Evolutionary conservation across 2,888 invertebrate species (phyloP).

Genomic region (Rhorus exstirpatorius): DNA sequence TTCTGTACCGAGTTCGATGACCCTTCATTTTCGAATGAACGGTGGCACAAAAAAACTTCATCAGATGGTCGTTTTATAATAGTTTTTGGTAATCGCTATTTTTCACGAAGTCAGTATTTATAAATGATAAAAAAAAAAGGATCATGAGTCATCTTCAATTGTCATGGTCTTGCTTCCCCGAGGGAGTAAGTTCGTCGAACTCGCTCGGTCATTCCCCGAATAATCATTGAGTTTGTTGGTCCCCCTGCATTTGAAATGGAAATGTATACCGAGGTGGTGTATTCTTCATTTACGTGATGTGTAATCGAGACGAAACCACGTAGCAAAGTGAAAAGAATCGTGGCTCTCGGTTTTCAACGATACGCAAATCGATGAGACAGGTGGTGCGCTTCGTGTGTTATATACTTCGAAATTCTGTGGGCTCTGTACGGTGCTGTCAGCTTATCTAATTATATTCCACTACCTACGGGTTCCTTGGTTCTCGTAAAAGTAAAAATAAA

Average conservation of each 20-base stretch:
- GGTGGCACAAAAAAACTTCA: background rate
- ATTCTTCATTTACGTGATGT: slow-evolving; percentile 53
- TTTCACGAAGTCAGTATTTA: background rate
- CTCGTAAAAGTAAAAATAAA: slow-evolving; percentile 5
- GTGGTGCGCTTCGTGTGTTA: slow-evolving; percentile 44
- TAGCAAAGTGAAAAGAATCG: slow-evolving; percentile 53
- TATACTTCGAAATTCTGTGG: slow-evolving; percentile 50
- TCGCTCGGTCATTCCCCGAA: slow-evolving; percentile 29
- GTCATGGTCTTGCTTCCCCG: slow-evolving; percentile 23
- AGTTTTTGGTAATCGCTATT: background rate
- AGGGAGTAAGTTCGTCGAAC: slow-evolving; percentile 56
- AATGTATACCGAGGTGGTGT: slow-evolving; percentile 28
- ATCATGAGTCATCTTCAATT: slow-evolving; percentile 40
- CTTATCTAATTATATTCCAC: slow-evolving; percentile 60
- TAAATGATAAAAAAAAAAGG: background rate
- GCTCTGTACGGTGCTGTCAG: slow-evolving; percentile 13
- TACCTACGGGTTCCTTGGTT: slow-evolving; percentile 1
- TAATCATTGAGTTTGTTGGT: slow-evolving; percentile 40
- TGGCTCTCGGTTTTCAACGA: slow-evolving; percentile 57
- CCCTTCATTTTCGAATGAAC: background rate
- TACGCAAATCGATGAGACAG: slow-evolving; percentile 64
- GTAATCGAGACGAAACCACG: slow-evolving; percentile 64
- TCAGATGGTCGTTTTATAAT: background rate
- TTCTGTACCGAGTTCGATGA: too few relatives aligned
- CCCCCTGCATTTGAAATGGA: slow-evolving; percentile 15